phyloP scores from a whole-genome alignment of 1,140 invertebrate species.

The Nymphalis io region DNA sequence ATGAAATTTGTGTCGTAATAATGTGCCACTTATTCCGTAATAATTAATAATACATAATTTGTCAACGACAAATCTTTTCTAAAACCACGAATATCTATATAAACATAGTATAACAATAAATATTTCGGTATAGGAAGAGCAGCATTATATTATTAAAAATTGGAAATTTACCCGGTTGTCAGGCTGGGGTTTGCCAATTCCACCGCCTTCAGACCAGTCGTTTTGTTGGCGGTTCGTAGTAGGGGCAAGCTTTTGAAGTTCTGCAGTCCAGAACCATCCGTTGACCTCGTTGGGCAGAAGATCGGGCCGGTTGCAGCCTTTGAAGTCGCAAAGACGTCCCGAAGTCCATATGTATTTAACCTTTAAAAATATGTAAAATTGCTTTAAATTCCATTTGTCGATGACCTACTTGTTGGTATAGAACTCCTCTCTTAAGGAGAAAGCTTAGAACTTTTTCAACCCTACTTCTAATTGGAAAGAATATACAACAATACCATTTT shows the following conservation, averaged over 20 bases:
- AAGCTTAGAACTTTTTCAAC: too few species aligned
- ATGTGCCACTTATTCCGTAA: slow-evolving; percentile 3
- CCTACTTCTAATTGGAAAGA: too few species aligned
- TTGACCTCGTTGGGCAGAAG: slow-evolving; percentile 88
- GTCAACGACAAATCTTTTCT: neutral
- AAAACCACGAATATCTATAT: neutral
- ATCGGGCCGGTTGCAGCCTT: slow-evolving; percentile 89
- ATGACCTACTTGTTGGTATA: too few species aligned
- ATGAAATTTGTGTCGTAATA: neutral
- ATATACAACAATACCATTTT: too few species aligned
- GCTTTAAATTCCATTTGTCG: too few species aligned
- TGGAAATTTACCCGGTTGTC: slow-evolving; percentile 84
- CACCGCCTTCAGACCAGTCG: slow-evolving; percentile 91
- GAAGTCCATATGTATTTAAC: slow-evolving; percentile 94
- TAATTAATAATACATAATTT: neutral
- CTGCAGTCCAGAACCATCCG: slow-evolving; percentile 94
- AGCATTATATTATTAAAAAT: too few species aligned
- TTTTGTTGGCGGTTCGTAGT: slow-evolving; percentile 88
- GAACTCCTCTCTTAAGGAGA: too few species aligned
- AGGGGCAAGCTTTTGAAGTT: slow-evolving; percentile 89
- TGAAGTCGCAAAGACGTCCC: slow-evolving; percentile 91
- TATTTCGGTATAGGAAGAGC: too few species aligned
- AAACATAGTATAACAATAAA: too few species aligned
- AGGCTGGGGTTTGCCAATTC: slow-evolving; percentile 89
- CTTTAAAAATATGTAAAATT: slow-evolving; percentile 59